Evolutionary conservation across 2,797 vertebrate genomes (phyloP).

Genomic region (Coregonus suidteri): DNA sequence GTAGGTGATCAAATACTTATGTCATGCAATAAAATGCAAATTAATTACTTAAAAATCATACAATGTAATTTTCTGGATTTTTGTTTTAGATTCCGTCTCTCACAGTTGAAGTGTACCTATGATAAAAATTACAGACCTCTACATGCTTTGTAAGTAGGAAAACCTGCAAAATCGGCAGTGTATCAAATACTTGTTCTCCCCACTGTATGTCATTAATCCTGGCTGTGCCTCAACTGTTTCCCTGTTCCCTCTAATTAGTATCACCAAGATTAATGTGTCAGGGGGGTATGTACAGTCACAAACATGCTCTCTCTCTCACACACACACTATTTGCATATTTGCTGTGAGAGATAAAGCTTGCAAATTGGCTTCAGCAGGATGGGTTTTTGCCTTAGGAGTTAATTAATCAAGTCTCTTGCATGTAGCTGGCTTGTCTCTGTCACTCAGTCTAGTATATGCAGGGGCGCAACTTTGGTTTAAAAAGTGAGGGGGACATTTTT

Average conservation of each 20-base stretch:
- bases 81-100: no score
- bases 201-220: conserved; percentile 45
- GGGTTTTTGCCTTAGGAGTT: conserved; percentile 55
- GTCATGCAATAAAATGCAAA: no score
- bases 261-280: conserved; percentile 41
- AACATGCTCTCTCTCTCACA: conserved; percentile 34
- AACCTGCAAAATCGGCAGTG: no score
- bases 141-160: no score
- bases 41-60: no score
- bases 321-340: conserved; percentile 30
- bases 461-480: no score
- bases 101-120: no score
- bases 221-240: conserved; percentile 43
- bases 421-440: not conserved
- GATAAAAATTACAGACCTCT: no score
- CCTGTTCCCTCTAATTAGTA: conserved; percentile 48
- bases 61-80: no score
- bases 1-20: no score
- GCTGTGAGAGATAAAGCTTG: conserved; percentile 52
- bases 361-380: conserved; percentile 56
- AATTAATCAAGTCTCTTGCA: conserved; percentile 52
- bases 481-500: no score
- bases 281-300: conserved; percentile 24
- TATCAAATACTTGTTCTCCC: no score
- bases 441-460: conserved; percentile 33